Evolutionary conservation across 1,140 invertebrate genomes (phyloP), one percentile per base, ranked within the genome.

Genomic region (Lasioglossum baleicum): DNA sequence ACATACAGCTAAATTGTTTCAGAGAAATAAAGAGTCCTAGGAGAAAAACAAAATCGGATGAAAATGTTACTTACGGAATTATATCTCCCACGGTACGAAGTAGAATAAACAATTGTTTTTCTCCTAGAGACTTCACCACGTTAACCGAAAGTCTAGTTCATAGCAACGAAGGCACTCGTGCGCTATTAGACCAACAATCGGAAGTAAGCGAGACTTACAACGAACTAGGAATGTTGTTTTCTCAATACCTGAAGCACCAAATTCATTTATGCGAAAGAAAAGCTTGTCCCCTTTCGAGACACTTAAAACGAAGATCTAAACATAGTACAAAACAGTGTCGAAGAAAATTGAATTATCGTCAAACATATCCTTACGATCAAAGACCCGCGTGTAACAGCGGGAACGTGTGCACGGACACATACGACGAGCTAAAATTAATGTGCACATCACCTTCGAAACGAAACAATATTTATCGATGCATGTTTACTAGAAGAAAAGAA

Each of bases 381-480:
- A 80, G 71, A 35, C 77, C 71, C 13, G 17, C 42, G 6, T 74
- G 77, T 31, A 79, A 74, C 15, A 72, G 53, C 42, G 77, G 77
- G 51, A 78, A 80, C 42, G 42, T 80, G n/a, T 80, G 77, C 15
- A n/a, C 4, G 58, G 77, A 80, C 5, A 80, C 71, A 20, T 74
- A 80, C 17, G 77, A 80, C 11, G 78, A 68, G 53, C 20, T 80
- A 51, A 67, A 75, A 51, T 40, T 80, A 35, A 74, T 80, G 77
- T 40, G 20, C 20, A 42, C 53, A 8, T 48, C 42, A 13, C 13
- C 26, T 4, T 20, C 13, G 17, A 15, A 75, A 17, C 51, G 77
- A 60, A 61, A 40, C 5, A 22, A 44, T 15, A 51, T 80, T 58
- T 73, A 80, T n/a, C n/a, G 40, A 51, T 15, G 15, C 1, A 80